Percentiles rank a stretch among this genome's conserved stretches.
Evolutionary conservation across 2,113 vertebrate genomes (phyloP).

Genomic region (Capra hircus): DNA sequence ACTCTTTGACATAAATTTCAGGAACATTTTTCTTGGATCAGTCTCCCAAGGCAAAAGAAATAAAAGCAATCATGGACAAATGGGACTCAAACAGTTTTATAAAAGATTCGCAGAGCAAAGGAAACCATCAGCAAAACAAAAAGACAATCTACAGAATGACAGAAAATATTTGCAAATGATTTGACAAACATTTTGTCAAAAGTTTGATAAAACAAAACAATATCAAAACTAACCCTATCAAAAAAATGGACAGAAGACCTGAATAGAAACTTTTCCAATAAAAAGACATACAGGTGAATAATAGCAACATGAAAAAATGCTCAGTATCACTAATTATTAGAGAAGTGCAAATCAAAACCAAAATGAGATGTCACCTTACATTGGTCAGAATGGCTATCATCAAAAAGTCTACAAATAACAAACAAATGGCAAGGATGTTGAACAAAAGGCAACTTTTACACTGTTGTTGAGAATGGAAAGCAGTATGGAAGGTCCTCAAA

Average conservation of each 20-base stretch:
- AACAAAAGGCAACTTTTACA: background rate
- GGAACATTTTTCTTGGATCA: background rate
- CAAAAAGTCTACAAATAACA: background rate
- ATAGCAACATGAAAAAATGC: background rate
- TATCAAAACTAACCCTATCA: background rate
- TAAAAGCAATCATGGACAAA: background rate
- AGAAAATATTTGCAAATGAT: background rate
- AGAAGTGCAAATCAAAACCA: background rate
- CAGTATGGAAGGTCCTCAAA: background rate
- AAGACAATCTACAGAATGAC: background rate
- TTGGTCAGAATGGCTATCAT: background rate
- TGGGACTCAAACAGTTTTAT: background rate
- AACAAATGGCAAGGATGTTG: background rate
- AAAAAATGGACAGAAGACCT: background rate
- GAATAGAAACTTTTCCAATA: background rate
- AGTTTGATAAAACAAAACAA: background rate
- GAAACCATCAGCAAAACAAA: background rate
- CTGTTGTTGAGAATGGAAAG: background rate
- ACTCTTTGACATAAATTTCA: background rate
- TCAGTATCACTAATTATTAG: background rate
- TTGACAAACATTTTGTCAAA: background rate
- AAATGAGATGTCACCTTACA: background rate
- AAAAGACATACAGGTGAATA: background rate
- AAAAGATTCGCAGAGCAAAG: background rate
- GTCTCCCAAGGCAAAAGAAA: background rate